These are phyloP conservation scores for Xanthia togata DNA, from an alignment of 2,888 invertebrate species.

Conservation along the genomic window DNA sequence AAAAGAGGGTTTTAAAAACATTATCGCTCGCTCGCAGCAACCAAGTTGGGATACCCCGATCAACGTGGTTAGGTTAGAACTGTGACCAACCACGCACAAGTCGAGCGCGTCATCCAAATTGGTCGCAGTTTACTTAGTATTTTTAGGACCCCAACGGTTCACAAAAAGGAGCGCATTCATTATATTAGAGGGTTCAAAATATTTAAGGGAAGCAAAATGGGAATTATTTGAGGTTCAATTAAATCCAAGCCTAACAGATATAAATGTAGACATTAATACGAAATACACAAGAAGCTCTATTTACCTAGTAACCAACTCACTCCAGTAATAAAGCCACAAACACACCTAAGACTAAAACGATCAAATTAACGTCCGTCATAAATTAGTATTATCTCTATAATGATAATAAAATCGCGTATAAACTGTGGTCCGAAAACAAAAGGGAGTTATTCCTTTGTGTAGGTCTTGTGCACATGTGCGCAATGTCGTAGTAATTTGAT, in stretches of 20 bases:
- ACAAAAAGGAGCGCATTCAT: neutral
- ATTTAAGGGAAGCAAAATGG: neutral
- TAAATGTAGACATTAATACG: too few species aligned
- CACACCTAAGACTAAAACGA: constrained; percentile 37
- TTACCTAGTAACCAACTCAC: neutral
- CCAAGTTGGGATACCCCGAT: too few species aligned
- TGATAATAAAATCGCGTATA: constrained; percentile 64
- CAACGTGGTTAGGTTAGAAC: too few species aligned
- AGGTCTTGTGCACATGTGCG: constrained; percentile 65
- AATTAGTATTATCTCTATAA: constrained; percentile 61
- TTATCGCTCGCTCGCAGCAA: neutral
- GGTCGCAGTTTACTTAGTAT: too few species aligned
- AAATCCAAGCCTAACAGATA: too few species aligned
- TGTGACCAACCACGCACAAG: neutral
- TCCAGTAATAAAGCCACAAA: constrained; percentile 31
- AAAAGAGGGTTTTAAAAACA: too few species aligned
- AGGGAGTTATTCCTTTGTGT: constrained; percentile 60
- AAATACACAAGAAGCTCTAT: neutral
- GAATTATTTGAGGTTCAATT: neutral
- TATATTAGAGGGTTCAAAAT: too few species aligned
- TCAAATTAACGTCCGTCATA: constrained; percentile 54
- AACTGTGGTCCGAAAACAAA: constrained; percentile 62
- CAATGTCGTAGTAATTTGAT: constrained; percentile 61
- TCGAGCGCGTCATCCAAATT: too few species aligned
- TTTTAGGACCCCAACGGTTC: neutral